These are phyloP conservation scores for Neuroscelio doddi DNA, from an alignment of 2,888 invertebrate species.

Conservation along the genomic window DNA sequence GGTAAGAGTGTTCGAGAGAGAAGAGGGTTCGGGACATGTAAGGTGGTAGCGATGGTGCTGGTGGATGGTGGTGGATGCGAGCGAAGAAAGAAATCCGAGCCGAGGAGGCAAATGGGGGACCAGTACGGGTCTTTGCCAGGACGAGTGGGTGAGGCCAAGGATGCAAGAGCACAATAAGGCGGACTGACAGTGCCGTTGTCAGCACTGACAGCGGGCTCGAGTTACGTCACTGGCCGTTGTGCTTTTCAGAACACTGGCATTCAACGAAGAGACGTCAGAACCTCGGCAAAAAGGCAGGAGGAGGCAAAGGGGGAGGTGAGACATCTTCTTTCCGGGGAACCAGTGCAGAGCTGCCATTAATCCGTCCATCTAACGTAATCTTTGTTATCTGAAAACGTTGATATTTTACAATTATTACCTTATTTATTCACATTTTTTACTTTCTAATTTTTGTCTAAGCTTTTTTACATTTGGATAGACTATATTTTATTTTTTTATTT, in stretches of 20 bases:
- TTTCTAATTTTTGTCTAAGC: too few species aligned
- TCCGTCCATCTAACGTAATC: too few species aligned
- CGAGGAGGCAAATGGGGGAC: slow-evolving; percentile 41
- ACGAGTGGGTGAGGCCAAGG: slow-evolving; percentile 61
- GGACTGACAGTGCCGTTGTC: slow-evolving; percentile 63
- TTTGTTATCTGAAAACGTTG: too few species aligned
- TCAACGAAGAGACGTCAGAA: slow-evolving; percentile 9
- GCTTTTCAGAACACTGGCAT: slow-evolving; percentile 45
- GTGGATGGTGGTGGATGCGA: slow-evolving; percentile 19
- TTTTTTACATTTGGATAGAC: too few species aligned
- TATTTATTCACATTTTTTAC: too few species aligned
- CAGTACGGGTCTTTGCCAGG: slow-evolving; percentile 28
- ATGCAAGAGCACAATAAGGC: slow-evolving; percentile 60
- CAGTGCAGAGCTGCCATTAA: too few species aligned
- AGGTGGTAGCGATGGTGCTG: slow-evolving; percentile 30
- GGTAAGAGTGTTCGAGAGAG: slow-evolving; percentile 34
- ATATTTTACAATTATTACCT: too few species aligned
- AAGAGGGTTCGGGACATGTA: slow-evolving; percentile 24
- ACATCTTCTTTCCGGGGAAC: background rate
- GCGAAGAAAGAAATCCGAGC: slow-evolving; percentile 43
- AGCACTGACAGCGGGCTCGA: slow-evolving; percentile 59
- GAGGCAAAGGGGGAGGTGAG: background rate
- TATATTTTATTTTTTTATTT: too few species aligned
- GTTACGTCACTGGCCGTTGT: slow-evolving; percentile 52
- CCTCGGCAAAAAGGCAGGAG: slow-evolving; percentile 2